Base-by-base conservation (phyloP, 2,113 vertebrate species). In the Catagonus wagneri region DNA sequence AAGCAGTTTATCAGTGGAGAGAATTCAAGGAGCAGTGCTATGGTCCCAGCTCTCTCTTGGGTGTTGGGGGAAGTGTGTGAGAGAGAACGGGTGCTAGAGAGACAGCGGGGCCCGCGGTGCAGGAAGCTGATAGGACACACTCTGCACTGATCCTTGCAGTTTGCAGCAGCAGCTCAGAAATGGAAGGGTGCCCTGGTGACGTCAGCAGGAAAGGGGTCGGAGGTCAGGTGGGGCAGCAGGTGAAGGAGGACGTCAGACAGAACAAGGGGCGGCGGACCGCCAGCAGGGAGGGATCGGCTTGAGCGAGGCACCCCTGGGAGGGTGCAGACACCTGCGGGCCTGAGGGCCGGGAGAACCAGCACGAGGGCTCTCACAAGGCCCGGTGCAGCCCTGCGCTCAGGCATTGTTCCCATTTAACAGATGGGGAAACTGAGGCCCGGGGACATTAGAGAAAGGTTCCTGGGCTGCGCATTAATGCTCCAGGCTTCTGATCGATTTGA, bases 101-200 rank as follows among this genome's bases (percentile, higher is more conserved):
- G 56, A n/a, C 4, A 13, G 1, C 11, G 0, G 36, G 1, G 27
- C 7, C 5, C 8, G 44, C 44, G 44, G 0, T 22, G 34, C 27
- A 2, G 4, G 29, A 29, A 68, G 36, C 36, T 6, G 10, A 13
- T 0, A 4, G 23, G 61, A 32, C 60, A 32, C 6, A 7, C 15
- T 15, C 0, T 0, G 2, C 0, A 3, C 52, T 1, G 0, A n/a
- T 6, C 74, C 61, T 1, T 4, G 32, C 0, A 0, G 74, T 34
- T 23, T 20, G 1, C 25, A 11, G 32, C 8, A 17, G 39, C 4
- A 12, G 34, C 66, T 6, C 6, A 7, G 71, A 6, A 6, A 32
- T 4, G 22, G 63, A 22, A 12, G 32, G 27, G 39, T 0, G 25
- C 12, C 19, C 29, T 5, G 2, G 17, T 1, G 27, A 34, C 15